Percentiles rank a stretch among this genome's conserved stretches.
Conservation (phyloP, 2,797 vertebrate species). For the Muscicapa comitata region DNA sequence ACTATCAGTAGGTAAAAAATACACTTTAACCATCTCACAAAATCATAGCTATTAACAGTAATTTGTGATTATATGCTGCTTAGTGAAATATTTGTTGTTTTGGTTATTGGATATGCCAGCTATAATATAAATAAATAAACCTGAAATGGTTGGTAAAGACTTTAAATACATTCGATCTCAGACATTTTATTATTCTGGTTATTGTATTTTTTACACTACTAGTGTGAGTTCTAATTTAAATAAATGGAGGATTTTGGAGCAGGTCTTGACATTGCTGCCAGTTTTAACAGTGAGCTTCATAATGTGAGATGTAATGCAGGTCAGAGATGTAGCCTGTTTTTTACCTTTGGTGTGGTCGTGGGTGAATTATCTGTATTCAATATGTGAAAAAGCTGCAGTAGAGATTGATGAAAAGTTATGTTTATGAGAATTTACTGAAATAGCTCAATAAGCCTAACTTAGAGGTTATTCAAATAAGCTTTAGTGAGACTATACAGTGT, state of each 20-base stretch:
- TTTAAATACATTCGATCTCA: not conserved
- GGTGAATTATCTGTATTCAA: fast-evolving
- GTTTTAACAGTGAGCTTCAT: not conserved
- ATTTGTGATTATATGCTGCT: not conserved
- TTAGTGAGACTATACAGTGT: not conserved
- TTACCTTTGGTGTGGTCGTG: not conserved
- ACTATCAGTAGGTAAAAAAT: not conserved
- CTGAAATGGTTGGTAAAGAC: not conserved
- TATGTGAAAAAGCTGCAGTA: not conserved
- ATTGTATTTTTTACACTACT: not conserved
- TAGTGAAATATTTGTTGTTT: not conserved
- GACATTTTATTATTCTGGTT: not conserved
- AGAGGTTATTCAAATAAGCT: not conserved
- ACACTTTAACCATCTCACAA: not conserved
- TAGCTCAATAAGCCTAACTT: not conserved
- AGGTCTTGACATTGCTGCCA: not conserved
- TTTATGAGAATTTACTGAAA: not conserved
- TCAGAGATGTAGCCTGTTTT: not conserved
- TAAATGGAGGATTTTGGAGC: not conserved
- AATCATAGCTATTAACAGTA: not conserved
- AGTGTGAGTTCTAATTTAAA: not conserved
- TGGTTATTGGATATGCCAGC: not conserved
- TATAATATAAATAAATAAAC: not conserved
- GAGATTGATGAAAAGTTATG: not conserved
- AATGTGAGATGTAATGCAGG: not conserved